A percentile compares a stretch with the other conserved stretches of the same genome.
Conservation (phyloP, 2,113 vertebrate species). For the Xerus inauris region DNA sequence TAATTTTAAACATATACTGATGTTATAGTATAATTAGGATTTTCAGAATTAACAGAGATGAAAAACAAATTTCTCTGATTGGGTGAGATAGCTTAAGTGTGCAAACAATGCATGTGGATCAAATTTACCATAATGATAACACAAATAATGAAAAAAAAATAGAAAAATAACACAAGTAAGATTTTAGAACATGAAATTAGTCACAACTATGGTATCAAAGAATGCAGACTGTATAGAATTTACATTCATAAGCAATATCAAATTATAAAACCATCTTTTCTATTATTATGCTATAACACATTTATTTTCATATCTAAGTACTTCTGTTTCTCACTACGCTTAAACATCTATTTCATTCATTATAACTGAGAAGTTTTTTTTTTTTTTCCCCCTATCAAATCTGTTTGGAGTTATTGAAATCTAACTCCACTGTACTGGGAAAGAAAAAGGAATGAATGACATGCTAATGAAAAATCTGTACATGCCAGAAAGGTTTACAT, state of each 20-base stretch:
- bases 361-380: background rate
- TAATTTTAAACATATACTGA: background rate
- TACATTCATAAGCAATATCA: slow-evolving; percentile 1
- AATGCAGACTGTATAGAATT: background rate
- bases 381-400: background rate
- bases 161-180: background rate
- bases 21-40: background rate
- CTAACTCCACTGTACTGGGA: background rate
- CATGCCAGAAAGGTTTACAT: background rate
- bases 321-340: background rate
- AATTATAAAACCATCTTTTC: background rate
- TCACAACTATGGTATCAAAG: background rate
- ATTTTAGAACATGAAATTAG: background rate
- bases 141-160: slow-evolving; percentile 21
- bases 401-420: slow-evolving; percentile 25
- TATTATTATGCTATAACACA: background rate
- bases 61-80: slow-evolving; percentile 29
- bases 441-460: background rate
- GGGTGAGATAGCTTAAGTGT: background rate
- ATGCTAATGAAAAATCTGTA: slow-evolving; percentile 44
- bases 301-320: slow-evolving; percentile 13
- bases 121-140: slow-evolving; percentile 10
- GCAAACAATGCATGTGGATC: background rate
- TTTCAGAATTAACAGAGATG: background rate
- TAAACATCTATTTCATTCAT: background rate